Percentiles rank a stretch among this genome's conserved stretches.
phyloP scores from a whole-genome alignment of 2,797 vertebrate species.

The Arnoldichthys spilopterus region DNA sequence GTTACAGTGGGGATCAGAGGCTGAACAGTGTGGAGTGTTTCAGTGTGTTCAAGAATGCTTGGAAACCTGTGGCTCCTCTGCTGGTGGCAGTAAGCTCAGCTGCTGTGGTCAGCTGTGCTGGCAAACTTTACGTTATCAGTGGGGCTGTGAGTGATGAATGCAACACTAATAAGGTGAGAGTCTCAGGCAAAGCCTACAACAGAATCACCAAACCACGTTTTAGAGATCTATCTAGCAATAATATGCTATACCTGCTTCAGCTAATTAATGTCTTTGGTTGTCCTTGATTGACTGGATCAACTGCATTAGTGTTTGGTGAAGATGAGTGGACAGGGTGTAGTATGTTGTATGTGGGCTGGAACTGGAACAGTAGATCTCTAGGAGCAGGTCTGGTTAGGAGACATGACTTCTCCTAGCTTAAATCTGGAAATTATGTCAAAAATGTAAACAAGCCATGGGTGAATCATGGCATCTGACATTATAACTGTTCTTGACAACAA shows the following conservation, averaged over 20 bases:
- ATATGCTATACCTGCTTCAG: not conserved
- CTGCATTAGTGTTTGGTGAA: too few species aligned
- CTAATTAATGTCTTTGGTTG: not conserved
- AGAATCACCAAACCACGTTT: not conserved
- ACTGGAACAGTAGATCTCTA: too few species aligned
- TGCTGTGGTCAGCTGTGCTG: conserved; percentile 69
- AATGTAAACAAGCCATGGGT: not conserved
- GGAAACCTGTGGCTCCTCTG: conserved; percentile 68
- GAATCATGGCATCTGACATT: not conserved
- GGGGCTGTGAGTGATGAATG: conserved; percentile 73
- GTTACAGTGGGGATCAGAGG: conserved; percentile 76
- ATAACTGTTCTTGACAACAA: too few species aligned
- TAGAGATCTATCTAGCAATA: not conserved
- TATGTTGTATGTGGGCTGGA: not conserved
- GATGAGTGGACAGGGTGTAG: not conserved
- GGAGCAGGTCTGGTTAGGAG: not conserved
- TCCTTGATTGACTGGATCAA: not conserved
- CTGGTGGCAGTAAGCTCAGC: conserved; percentile 77
- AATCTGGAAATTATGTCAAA: not conserved
- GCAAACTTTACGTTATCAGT: conserved; percentile 78
- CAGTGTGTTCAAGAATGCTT: conserved; percentile 76
- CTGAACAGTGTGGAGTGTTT: conserved; percentile 79
- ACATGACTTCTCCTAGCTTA: not conserved
- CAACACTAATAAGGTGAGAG: conserved; percentile 77
- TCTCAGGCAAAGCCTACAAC: not conserved